phyloP scores from a whole-genome alignment of 2,888 invertebrate genomes.

The Holacanthella duospinosa region DNA sequence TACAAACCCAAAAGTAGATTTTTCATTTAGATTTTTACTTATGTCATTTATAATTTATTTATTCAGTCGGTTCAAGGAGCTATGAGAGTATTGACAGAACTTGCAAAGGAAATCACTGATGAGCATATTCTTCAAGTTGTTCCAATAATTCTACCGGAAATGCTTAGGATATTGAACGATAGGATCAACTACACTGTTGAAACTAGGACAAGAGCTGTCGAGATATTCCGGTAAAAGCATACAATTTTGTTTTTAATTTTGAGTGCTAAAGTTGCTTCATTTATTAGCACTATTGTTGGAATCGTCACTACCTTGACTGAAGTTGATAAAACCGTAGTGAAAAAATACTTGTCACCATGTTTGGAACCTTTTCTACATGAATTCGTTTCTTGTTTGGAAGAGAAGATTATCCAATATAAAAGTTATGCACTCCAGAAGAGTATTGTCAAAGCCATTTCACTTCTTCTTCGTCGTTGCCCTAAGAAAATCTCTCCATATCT shows the following conservation, averaged over 20 bases:
- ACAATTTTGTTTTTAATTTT: neutral
- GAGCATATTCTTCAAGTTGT: slow-evolving; percentile 55
- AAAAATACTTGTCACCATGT: slow-evolving; percentile 54
- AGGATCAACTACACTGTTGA: slow-evolving; percentile 50
- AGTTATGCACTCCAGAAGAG: slow-evolving; percentile 29
- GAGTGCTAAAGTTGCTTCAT: neutral
- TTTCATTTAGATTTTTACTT: neutral
- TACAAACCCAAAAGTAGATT: slow-evolving; percentile 48
- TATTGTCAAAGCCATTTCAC: slow-evolving; percentile 32
- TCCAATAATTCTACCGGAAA: slow-evolving; percentile 57
- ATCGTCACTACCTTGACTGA: slow-evolving; percentile 48
- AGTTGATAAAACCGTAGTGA: slow-evolving; percentile 49
- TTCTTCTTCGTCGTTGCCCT: slow-evolving; percentile 49
- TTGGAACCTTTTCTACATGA: slow-evolving; percentile 56
- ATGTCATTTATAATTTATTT: neutral
- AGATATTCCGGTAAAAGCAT: slow-evolving; percentile 46
- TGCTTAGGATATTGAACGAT: slow-evolving; percentile 56
- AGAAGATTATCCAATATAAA: slow-evolving; percentile 7
- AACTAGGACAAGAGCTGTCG: slow-evolving; percentile 55
- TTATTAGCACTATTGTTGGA: slow-evolving; percentile 49
- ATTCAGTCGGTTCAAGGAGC: slow-evolving; percentile 53
- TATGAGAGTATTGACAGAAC: slow-evolving; percentile 59
- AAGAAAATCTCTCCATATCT: slow-evolving; percentile 52
- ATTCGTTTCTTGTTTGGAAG: slow-evolving; percentile 43
- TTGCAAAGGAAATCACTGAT: slow-evolving; percentile 55